These are phyloP conservation scores for Phoenicopterus ruber DNA, from an alignment of 2,113 vertebrate genomes.

Conservation along the genomic window DNA sequence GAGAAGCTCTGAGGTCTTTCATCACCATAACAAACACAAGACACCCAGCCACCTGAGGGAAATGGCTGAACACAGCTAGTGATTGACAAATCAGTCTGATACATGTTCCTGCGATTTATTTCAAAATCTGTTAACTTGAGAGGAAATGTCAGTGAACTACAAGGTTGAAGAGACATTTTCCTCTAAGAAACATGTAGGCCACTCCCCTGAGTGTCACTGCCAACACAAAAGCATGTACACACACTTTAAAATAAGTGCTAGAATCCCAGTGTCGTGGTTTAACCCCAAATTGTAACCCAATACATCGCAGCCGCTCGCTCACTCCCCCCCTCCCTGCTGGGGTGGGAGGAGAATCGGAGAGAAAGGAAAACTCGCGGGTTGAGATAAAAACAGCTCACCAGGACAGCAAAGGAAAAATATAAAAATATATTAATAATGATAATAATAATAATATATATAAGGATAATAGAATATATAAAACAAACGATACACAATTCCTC, in stretches of 20 bases:
- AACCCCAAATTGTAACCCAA: no score
- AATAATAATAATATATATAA: no score
- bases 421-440: no score
- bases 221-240: background rate
- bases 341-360: no score
- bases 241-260: background rate
- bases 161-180: background rate
- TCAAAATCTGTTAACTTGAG: background rate
- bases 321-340: no score
- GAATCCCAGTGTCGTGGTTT: no score
- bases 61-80: background rate
- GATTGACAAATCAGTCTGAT: background rate
- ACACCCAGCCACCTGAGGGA: background rate
- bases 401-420: no score
- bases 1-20: background rate
- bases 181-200: background rate
- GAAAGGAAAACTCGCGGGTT: no score
- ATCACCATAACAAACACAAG: background rate
- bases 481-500: no score
- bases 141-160: background rate
- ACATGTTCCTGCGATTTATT: background rate
- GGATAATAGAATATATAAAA: no score
- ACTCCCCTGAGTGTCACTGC: background rate
- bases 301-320: no score
- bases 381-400: no score